phyloP scores from a whole-genome alignment of 2,888 invertebrate species.

The Erebia epiphron region DNA sequence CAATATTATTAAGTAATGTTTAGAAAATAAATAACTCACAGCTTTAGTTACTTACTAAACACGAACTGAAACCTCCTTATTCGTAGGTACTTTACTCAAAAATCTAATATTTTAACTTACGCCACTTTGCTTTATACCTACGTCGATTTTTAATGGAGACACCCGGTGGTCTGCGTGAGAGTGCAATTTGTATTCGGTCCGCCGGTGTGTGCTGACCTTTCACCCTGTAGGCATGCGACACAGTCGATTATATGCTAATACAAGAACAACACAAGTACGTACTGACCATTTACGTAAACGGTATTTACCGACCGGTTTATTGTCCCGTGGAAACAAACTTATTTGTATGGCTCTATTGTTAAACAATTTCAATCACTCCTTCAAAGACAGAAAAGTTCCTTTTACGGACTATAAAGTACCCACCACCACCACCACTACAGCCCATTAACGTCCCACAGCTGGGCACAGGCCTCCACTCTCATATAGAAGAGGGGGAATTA shows the following conservation, averaged over 20 bases:
- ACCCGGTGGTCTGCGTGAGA: constrained; percentile 61
- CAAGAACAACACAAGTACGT: constrained; percentile 44
- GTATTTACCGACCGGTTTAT: constrained; percentile 37
- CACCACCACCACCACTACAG: too few relatives aligned
- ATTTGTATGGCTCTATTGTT: constrained; percentile 1
- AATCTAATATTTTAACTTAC: not conserved
- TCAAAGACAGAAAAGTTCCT: too few relatives aligned
- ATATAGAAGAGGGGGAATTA: too few relatives aligned
- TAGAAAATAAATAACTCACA: too few relatives aligned
- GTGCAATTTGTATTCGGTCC: constrained; percentile 65
- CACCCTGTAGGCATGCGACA: constrained; percentile 49
- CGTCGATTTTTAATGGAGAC: constrained; percentile 41
- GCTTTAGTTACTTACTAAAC: too few relatives aligned
- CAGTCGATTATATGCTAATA: constrained; percentile 70
- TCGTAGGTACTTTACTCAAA: not conserved
- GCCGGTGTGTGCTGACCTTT: constrained; percentile 54
- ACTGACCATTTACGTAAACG: constrained; percentile 56
- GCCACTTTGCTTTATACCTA: not conserved
- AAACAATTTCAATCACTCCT: not conserved
- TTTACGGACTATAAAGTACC: too few relatives aligned
- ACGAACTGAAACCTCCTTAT: too few relatives aligned
- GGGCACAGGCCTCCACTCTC: too few relatives aligned
- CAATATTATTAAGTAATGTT: too few relatives aligned
- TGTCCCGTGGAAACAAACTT: constrained; percentile 13
- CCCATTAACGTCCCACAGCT: too few relatives aligned